Evolutionary conservation across 2,888 invertebrate genomes (phyloP).

Genomic region (Brachyopa scutellaris): DNA sequence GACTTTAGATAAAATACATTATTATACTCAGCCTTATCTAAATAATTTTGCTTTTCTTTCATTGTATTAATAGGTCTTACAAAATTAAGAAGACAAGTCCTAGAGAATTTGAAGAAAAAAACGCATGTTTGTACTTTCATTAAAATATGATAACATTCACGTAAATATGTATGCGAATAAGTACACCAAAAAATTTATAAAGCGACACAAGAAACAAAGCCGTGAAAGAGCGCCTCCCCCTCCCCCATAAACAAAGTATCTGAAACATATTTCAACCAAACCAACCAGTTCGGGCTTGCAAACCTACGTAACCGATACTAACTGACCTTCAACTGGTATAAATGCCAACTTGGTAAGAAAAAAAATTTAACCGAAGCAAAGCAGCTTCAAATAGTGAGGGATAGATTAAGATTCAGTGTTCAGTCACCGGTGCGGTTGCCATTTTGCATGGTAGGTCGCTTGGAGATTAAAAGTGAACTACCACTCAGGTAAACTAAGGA

Average conservation of each 20-base stretch:
- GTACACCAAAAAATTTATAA: no score
- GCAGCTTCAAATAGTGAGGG: conserved; percentile 34
- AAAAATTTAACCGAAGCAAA: conserved; percentile 31
- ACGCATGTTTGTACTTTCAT: no score
- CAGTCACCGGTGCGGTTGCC: conserved; percentile 57
- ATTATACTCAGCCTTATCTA: no score
- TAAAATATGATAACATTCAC: no score
- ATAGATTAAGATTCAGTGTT: no score
- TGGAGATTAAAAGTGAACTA: not conserved
- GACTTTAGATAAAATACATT: no score
- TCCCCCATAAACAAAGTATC: conserved; percentile 24
- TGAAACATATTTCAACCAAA: conserved; percentile 40
- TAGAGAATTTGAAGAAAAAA: no score
- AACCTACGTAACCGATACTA: conserved; percentile 40
- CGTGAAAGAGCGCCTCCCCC: not conserved
- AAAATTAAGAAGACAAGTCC: no score
- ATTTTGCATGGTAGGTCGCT: conserved; percentile 11
- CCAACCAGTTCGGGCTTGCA: conserved; percentile 42
- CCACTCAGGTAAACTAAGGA: conserved; percentile 16
- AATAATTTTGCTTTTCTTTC: no score
- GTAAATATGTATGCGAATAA: no score
- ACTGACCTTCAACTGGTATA: conserved; percentile 44
- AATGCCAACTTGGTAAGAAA: conserved; percentile 36
- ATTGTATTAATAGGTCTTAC: no score
- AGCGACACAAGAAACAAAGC: not conserved